Base-by-base conservation (phyloP, 2,113 vertebrate genomes). In the Zosterops pallidus region DNA sequence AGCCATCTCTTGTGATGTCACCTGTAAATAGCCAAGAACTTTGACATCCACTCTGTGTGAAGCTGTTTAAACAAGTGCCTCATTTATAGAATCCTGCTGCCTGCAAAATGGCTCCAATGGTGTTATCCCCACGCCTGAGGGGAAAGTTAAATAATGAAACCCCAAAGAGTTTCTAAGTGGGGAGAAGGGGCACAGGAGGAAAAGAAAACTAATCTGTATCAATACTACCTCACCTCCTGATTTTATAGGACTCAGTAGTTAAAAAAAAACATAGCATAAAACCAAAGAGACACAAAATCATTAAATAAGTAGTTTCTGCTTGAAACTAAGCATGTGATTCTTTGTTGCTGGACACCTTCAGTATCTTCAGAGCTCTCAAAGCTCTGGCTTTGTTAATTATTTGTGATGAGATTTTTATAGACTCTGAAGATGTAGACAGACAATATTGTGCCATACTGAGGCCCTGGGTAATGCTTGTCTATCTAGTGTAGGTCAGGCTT, bases 81-180 rank as follows among this genome's bases (percentile, higher is more conserved):
- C 97, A 98, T 98, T 98, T 98, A 98, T 96, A 96, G 97, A 97
- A 97, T 97, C 98, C 98, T 96, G 96, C 98, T 98, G 98, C 98
- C 98, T 98, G 97, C 97, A 98, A 98, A 97, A 98, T 97, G 98
- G 96, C 97, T 98, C 97, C 98, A 98, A 97, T 98, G 97, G 98
- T 96, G 98, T 98, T 98, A 98, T 98, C 98, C 98, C 96, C 92
- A 90, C 56, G 97, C 97, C 97, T 96, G 89, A 96, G 94, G 96
- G 96, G 90, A 94, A 97, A 97, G 92, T 81, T 96, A 92, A 96
- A 97, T 94, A 97, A 97, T 96, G 98, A 97, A 94, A 96, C 96
- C 97, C 97, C 83, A 96, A 97, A 97, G 94, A 94, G 95, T 91
- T 83, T 97, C 83, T 96, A 96, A 96, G 93, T 57, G 80, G 50